Percentiles rank a stretch among this genome's conserved stretches.
Conservation (phyloP, 2,797 vertebrate genomes). For the Syngnathus rostellatus region DNA sequence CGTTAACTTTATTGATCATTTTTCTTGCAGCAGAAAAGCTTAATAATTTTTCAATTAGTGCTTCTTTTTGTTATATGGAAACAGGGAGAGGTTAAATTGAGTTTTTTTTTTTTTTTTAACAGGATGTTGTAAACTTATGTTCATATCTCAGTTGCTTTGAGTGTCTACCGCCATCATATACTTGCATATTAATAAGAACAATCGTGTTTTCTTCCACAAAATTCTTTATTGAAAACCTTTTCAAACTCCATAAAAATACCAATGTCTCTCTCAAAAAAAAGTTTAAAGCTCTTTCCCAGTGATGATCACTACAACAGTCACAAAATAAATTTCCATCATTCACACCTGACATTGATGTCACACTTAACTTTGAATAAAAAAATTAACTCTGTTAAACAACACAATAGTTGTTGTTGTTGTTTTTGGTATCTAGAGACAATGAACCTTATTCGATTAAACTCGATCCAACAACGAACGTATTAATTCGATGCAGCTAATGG, state of each 20-base stretch:
- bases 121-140: neutral
- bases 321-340: conserved; percentile 7
- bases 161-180: neutral
- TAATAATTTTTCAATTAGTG: too few relatives aligned
- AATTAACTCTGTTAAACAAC: neutral
- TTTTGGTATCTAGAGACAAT: conserved; percentile 2
- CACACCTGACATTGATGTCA: conserved; percentile 4
- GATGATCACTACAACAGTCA: conserved; percentile 13
- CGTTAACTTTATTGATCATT: too few relatives aligned
- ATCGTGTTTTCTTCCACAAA: conserved; percentile 10
- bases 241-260: conserved; percentile 54
- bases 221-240: conserved; percentile 53
- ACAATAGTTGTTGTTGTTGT: neutral
- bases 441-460: neutral
- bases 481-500: conserved; percentile 8
- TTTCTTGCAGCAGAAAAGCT: too few relatives aligned
- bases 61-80: too few relatives aligned
- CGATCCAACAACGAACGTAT: neutral
- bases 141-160: neutral
- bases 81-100: too few relatives aligned
- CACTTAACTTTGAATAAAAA: too few relatives aligned
- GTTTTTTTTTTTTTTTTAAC: too few relatives aligned
- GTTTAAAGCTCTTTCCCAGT: conserved; percentile 46
- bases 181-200: neutral
- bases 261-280: conserved; percentile 33